Evolutionary conservation across 2,797 vertebrate species (phyloP).

Genomic region (Xiphophorus birchmanni): DNA sequence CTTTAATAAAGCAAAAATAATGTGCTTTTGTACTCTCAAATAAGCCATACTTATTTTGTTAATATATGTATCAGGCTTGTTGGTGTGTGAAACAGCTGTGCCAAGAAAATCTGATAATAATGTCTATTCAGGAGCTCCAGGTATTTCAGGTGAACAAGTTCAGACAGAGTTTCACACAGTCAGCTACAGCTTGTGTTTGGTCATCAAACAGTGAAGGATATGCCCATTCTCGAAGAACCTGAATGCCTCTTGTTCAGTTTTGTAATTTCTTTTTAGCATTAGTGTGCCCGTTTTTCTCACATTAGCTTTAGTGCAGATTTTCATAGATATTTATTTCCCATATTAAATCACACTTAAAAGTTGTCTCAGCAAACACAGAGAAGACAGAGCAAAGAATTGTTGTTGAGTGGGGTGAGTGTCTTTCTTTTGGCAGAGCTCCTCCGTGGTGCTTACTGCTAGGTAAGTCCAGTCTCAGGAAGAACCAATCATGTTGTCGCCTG

Average conservation of each 20-base stretch:
- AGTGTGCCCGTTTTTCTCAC: not conserved
- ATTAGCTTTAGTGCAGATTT: not conserved
- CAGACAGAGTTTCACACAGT: constrained; percentile 53
- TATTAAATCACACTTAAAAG: constrained; percentile 18
- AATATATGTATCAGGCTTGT: constrained; percentile 14
- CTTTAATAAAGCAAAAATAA: constrained; percentile 76
- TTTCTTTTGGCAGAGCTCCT: constrained; percentile 61
- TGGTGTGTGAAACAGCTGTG: constrained; percentile 45
- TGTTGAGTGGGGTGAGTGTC: constrained; percentile 49
- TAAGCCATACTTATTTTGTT: constrained; percentile 44
- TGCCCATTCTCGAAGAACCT: constrained; percentile 35
- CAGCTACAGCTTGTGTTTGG: constrained; percentile 55
- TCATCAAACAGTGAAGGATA: constrained; percentile 46
- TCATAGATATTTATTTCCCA: not conserved
- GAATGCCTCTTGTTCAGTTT: constrained; percentile 37
- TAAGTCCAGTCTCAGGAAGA: constrained; percentile 77
- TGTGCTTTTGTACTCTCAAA: constrained; percentile 70
- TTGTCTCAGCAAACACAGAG: constrained; percentile 8
- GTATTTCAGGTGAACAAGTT: constrained; percentile 56
- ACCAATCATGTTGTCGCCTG: constrained; percentile 68
- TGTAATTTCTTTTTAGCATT: constrained; percentile 27
- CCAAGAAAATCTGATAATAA: constrained; percentile 62
- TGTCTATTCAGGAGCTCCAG: constrained; percentile 54
- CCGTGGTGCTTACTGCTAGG: constrained; percentile 56
- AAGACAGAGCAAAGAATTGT: constrained; percentile 33